A percentile compares a stretch with the other conserved stretches of the same genome.
Conservation (phyloP, 2,113 vertebrate species). For the Atractosteus spatula region DNA sequence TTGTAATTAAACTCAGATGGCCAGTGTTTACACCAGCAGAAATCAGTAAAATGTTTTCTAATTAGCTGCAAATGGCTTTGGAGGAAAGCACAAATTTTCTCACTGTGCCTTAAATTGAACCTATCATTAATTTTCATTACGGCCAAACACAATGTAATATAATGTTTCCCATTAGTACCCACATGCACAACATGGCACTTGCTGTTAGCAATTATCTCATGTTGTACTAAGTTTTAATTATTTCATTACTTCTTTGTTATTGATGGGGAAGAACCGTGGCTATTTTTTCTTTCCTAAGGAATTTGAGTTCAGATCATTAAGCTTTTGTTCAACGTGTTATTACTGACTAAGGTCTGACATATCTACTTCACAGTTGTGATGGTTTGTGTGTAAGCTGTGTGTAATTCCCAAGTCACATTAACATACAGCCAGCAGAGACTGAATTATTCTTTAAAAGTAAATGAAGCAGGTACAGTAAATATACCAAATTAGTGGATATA, state of each 20-base stretch:
- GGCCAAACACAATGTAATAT: constrained; percentile 62
- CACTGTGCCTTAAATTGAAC: constrained; percentile 67
- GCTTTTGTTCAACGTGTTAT: no score
- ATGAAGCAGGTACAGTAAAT: no score
- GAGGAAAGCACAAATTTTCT: constrained; percentile 74
- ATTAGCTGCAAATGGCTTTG: constrained; percentile 66
- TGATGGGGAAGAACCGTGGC: not conserved
- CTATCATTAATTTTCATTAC: constrained; percentile 70
- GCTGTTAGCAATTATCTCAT: constrained; percentile 4
- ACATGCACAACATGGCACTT: not conserved
- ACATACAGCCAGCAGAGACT: no score
- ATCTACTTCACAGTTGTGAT: no score
- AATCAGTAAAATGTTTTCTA: constrained; percentile 57
- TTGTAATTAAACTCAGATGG: constrained; percentile 89
- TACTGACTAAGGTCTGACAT: no score
- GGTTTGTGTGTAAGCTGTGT: no score
- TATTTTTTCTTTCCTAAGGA: no score
- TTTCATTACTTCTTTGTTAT: not conserved
- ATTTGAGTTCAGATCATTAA: no score
- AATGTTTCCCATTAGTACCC: constrained; percentile 43
- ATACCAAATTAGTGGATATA: no score
- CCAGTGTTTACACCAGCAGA: constrained; percentile 70
- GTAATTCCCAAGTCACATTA: no score
- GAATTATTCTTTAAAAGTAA: no score
- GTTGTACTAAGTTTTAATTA: not conserved